Evolutionary conservation across 2,113 vertebrate species (phyloP).

Genomic region (Orthonyx spaldingii): DNA sequence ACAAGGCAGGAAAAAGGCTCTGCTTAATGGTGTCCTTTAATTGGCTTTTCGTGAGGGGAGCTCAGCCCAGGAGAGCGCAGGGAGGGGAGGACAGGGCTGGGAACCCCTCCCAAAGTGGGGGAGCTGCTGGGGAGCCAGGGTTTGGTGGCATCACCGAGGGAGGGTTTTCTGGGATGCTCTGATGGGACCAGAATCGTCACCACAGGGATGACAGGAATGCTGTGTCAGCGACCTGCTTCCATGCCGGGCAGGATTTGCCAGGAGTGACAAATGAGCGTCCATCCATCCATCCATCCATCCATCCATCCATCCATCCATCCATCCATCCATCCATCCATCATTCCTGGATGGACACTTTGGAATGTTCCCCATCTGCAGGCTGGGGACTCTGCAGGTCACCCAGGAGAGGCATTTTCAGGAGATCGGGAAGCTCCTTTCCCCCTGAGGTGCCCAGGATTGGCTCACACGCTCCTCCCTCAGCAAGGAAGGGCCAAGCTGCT

Average conservation of each 20-base stretch:
- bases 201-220: not conserved
- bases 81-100: not conserved
- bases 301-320: not conserved
- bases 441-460: not conserved
- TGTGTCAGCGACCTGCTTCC: rapidly evolving
- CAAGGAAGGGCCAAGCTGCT: not conserved
- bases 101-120: not conserved
- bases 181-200: rapidly evolving
- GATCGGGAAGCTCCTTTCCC: not conserved
- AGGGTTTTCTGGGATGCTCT: not conserved
- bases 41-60: not conserved
- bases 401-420: not conserved
- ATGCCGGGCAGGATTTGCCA: not conserved
- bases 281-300: not conserved
- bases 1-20: not conserved
- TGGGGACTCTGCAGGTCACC: not conserved
- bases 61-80: not conserved
- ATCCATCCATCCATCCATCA: too few relatives aligned
- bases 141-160: rapidly evolving
- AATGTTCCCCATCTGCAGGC: not conserved
- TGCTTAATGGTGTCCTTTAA: not conserved
- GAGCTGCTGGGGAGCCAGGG: not conserved
- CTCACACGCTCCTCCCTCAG: not conserved
- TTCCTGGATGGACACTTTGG: not conserved
- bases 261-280: rapidly evolving